phyloP scores from a whole-genome alignment of 2,797 vertebrate genomes.

The Neomorphus geoffroyi region DNA sequence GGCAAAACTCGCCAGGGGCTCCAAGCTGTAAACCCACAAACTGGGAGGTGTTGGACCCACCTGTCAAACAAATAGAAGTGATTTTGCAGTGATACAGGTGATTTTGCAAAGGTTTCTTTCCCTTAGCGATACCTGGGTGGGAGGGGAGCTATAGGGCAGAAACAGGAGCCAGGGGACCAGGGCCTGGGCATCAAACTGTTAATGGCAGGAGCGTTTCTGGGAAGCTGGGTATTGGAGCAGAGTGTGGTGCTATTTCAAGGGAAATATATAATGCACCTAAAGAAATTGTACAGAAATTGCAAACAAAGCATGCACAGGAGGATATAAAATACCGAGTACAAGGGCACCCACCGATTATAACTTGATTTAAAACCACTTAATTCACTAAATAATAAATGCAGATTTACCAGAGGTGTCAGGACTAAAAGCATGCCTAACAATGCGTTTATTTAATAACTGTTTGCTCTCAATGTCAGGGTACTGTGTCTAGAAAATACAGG shows the following conservation, averaged over 20 bases:
- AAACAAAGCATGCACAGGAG: constrained; percentile 57
- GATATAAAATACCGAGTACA: constrained; percentile 47
- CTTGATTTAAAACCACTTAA: constrained; percentile 67
- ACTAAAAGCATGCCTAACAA: constrained; percentile 68
- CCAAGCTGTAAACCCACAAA: neutral
- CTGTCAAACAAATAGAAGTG: neutral
- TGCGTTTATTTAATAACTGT: constrained; percentile 56
- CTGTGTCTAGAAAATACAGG: constrained; percentile 18
- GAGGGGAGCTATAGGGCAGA: neutral
- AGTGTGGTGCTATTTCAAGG: constrained; percentile 10
- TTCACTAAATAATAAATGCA: constrained; percentile 67
- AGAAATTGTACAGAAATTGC: constrained; percentile 56
- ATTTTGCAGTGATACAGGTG: neutral
- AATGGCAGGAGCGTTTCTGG: neutral
- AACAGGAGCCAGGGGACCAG: neutral
- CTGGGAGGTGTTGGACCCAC: accelerated
- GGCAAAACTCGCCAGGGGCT: neutral
- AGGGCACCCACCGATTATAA: constrained; percentile 57
- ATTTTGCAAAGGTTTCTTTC: neutral
- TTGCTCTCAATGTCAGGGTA: constrained; percentile 60
- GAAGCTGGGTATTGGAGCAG: neutral
- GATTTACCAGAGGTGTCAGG: constrained; percentile 65
- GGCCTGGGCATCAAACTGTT: neutral
- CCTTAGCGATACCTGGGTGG: neutral
- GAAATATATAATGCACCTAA: constrained; percentile 46